Evolutionary conservation across 2,113 vertebrate species (phyloP), one percentile per base, ranked within the genome.

Genomic region (Phocoena phocoena): DNA sequence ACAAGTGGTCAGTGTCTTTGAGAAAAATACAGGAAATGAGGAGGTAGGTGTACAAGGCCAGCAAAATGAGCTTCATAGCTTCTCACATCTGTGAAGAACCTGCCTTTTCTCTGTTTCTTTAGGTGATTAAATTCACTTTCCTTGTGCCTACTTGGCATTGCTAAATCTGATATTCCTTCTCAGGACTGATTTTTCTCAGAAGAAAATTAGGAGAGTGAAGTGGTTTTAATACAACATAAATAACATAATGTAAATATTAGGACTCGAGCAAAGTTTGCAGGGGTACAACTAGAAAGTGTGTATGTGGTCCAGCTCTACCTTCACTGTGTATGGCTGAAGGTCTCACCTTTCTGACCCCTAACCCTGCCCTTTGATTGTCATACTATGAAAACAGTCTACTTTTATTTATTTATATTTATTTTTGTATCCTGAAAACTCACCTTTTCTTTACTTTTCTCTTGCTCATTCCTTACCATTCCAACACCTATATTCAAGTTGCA

Each of bases 301-400:
- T 83, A 17, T n/a, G 12, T 77, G 6, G 15, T 20, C 23, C 14
- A 62, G 6, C 33, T 9, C 11, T 33, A 44, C 2, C 4, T 71
- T 3, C 44, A 41, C 12, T 44, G 44, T 50, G 8, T 4, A 26
- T 4, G 1, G 8, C 13, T 44, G 41, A 36, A 8, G 36, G 1
- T 58, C 1, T 21, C 63, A 14, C 21, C 20, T 63, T 11, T 11
- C 8, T 15, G 17, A 25, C 9, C 2, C 15, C 9, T 8, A 9
- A 36, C 2, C 1, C 4, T 5, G 3, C 1, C 26, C 12, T 60
- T 58, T 33, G 14, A 65, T 25, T 41, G 8, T 31, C 8, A 44
- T 2, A 26, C 15, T 23, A 21, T 36, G 26, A 28, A 8, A 47
- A 62, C 6, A n/a, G 21, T 55, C 2, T 17, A 14, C 21, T 31